Evolutionary conservation across 2,797 vertebrate genomes (phyloP).

Genomic region (Argya squamiceps): DNA sequence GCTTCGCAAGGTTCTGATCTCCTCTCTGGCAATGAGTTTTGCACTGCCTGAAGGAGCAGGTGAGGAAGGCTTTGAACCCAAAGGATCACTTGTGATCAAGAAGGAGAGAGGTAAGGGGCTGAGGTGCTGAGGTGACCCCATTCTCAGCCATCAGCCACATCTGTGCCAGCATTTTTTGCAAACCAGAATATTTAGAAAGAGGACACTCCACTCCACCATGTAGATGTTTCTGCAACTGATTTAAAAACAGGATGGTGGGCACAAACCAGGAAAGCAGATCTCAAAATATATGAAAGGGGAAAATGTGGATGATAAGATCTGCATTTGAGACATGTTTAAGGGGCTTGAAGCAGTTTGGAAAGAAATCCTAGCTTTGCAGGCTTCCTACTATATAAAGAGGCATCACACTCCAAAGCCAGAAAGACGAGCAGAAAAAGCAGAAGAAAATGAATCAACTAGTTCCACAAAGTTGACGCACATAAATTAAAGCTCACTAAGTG

Average conservation of each 20-base stretch:
- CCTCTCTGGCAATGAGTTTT: not conserved
- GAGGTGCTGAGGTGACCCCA: not conserved
- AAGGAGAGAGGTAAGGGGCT: not conserved
- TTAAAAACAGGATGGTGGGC: not conserved
- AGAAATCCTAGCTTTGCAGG: not conserved
- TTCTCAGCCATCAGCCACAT: not conserved
- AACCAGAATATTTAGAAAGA: not conserved
- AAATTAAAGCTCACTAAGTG: conserved; percentile 22
- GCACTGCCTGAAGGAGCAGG: not conserved
- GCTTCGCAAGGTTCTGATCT: not conserved
- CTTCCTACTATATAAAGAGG: not conserved
- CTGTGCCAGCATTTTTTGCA: not conserved
- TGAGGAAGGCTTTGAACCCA: not conserved
- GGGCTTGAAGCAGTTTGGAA: not conserved
- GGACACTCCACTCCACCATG: not conserved
- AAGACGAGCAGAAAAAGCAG: not conserved
- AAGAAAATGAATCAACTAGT: not conserved
- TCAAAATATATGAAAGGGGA: not conserved
- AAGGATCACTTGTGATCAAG: not conserved
- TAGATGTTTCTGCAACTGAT: not conserved
- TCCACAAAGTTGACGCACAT: not conserved
- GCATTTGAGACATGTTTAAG: not conserved
- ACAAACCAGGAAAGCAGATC: not conserved
- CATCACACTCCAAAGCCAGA: not conserved
- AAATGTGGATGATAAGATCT: not conserved